These are phyloP conservation scores for Oreochromis mossambicus DNA, from an alignment of 2,797 vertebrate genomes.

Conservation along the genomic window DNA sequence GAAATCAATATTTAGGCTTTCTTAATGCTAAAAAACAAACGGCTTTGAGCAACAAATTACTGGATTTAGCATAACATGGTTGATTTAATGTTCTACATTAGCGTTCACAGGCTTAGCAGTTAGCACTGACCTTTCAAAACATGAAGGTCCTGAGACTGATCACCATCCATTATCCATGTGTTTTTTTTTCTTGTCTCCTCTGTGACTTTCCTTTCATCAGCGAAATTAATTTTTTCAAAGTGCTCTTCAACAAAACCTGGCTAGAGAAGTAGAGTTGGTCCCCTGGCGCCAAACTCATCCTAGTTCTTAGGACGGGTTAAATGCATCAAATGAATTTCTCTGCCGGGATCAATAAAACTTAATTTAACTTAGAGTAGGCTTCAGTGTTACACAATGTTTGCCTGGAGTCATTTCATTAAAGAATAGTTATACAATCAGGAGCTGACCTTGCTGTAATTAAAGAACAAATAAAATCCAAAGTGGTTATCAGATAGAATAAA, in stretches of 20 bases:
- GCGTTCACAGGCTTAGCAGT: accelerated
- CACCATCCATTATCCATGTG: not conserved
- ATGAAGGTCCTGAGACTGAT: not conserved
- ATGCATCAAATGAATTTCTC: not conserved
- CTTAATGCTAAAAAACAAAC: not conserved
- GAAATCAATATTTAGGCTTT: not conserved
- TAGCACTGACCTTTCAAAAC: not conserved
- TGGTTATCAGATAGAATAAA: not conserved
- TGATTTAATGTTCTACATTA: not conserved
- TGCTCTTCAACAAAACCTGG: not conserved
- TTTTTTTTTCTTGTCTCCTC: not conserved
- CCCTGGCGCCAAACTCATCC: not conserved
- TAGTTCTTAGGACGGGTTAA: not conserved
- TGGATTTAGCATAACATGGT: not conserved
- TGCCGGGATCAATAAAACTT: not conserved
- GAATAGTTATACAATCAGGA: not conserved
- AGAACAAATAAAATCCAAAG: not conserved
- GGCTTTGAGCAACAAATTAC: not conserved
- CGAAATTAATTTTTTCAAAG: accelerated
- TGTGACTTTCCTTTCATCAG: not conserved
- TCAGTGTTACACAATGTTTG: not conserved
- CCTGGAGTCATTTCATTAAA: not conserved
- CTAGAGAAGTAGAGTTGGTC: not conserved
- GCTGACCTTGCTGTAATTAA: not conserved
- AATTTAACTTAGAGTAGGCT: not conserved